Evolutionary conservation across 2,888 invertebrate species (phyloP).

Genomic region (Ctenicera cuprea): DNA sequence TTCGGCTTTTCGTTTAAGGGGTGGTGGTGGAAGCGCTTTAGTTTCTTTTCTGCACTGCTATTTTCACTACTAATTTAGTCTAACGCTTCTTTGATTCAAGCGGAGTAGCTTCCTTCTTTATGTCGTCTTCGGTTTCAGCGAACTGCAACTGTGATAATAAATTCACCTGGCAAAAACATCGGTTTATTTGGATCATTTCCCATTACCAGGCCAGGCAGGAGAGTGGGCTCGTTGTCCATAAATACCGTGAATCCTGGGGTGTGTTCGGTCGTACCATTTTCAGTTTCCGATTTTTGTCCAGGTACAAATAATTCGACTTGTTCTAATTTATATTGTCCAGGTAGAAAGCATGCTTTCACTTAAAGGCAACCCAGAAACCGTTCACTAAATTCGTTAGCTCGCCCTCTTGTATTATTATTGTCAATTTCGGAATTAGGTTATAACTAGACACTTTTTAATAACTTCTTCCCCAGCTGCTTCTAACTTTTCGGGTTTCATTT

Average conservation of each 20-base stretch:
- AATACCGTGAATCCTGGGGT: constrained; percentile 87
- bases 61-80: constrained; percentile 60
- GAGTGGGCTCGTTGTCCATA: constrained; percentile 85
- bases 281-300: constrained; percentile 75
- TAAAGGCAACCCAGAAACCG: constrained; percentile 77
- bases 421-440: constrained; percentile 78
- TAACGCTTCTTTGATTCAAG: constrained; percentile 54
- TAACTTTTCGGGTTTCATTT: constrained; percentile 77
- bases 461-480: constrained; percentile 73
- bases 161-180: constrained; percentile 71
- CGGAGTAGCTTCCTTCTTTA: constrained; percentile 37
- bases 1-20: constrained; percentile 58
- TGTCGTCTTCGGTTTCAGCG: constrained; percentile 68
- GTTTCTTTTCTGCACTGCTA: constrained; percentile 37
- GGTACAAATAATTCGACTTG: constrained; percentile 69
- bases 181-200: constrained; percentile 74
- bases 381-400: constrained; percentile 78
- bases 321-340: constrained; percentile 79
- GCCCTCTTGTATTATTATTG: constrained; percentile 78
- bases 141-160: constrained; percentile 69
- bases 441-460: constrained; percentile 76
- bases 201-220: constrained; percentile 88
- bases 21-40: constrained; percentile 41
- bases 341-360: constrained; percentile 82
- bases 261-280: constrained; percentile 83